These are phyloP conservation scores for Ia io DNA, from an alignment of 2,113 vertebrate species.

Conservation along the genomic window DNA sequence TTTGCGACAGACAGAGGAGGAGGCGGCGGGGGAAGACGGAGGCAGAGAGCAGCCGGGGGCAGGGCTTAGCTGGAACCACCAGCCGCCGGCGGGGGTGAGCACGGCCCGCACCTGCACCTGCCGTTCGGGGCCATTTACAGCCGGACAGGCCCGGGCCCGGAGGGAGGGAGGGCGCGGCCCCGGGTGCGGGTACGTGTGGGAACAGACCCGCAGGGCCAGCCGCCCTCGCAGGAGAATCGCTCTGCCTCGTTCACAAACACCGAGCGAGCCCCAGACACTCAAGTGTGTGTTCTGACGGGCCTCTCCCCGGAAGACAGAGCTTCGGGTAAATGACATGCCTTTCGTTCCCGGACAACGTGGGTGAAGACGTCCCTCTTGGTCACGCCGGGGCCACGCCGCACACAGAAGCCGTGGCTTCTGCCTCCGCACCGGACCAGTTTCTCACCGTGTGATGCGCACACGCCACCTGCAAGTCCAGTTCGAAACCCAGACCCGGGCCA, in stretches of 20 bases:
- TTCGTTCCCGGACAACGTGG: background rate
- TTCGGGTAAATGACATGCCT: background rate
- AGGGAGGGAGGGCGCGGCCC: too few relatives aligned
- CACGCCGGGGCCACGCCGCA: background rate
- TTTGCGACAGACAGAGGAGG: background rate
- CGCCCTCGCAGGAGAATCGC: background rate
- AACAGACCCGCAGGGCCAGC: background rate
- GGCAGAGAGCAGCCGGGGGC: background rate
- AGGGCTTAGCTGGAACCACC: background rate
- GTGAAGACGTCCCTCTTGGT: background rate
- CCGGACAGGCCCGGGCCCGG: background rate
- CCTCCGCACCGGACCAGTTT: background rate
- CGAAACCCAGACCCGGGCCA: background rate
- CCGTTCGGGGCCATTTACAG: too few relatives aligned
- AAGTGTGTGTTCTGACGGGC: background rate
- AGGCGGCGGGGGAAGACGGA: background rate
- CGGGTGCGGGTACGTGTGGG: too few relatives aligned
- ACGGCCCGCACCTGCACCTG: background rate
- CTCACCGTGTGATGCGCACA: background rate
- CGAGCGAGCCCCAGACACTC: background rate
- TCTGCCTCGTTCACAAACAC: background rate
- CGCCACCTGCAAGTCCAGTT: background rate
- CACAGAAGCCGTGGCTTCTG: background rate
- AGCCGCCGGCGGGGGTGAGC: background rate
- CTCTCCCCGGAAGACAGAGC: background rate